Base-by-base conservation (phyloP, 2,113 vertebrate species). In the Onychostoma macrolepis region DNA sequence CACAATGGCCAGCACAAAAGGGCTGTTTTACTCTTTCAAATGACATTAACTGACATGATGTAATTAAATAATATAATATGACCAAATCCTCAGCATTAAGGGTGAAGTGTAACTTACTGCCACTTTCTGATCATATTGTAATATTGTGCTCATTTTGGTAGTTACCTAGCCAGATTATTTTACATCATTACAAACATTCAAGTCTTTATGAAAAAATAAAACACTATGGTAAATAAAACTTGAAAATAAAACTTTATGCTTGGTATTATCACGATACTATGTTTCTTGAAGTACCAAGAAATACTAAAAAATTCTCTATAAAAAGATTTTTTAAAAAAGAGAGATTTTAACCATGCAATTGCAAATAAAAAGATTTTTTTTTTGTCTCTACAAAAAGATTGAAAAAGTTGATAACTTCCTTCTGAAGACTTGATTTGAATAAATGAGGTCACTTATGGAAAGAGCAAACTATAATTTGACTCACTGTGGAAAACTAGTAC, bases 361-460 rank as follows among this genome's bases (percentile, higher is more conserved):
- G n/a, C n/a, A n/a, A n/a, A n/a, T n/a, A n/a, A n/a, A n/a, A n/a
- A n/a, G n/a, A n/a, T n/a, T n/a, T n/a, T n/a, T n/a, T n/a, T n/a
- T n/a, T n/a, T n/a, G n/a, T n/a, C n/a, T 38, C 8, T 11, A 24
- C 17, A 36, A 36, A 69, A 38, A 24, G 8, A 38, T 71, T 9
- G 0, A 4, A 67, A 30, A 33, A 43, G 3, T 21, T 1, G 10
- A 12, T 1, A 21, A 13, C 2, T 24, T 36, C 17, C 48, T 24
- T 56, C 12, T 2, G 41, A 41, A 38, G 33, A n/a, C 6, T 75
- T 43, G 11, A 80, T 80, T 80, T 80, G 78, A 80, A 80, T 80
- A 75, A 75, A 75, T 15, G 2, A 75, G 24, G 24, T 41, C 72
- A 43, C 2, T 8, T 21, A 61, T 17, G 21, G 33, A 26, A 80